Conservation (phyloP, 35 echinoderm and acorn worm genomes). For the Ophiothrix spiculata region DNA sequence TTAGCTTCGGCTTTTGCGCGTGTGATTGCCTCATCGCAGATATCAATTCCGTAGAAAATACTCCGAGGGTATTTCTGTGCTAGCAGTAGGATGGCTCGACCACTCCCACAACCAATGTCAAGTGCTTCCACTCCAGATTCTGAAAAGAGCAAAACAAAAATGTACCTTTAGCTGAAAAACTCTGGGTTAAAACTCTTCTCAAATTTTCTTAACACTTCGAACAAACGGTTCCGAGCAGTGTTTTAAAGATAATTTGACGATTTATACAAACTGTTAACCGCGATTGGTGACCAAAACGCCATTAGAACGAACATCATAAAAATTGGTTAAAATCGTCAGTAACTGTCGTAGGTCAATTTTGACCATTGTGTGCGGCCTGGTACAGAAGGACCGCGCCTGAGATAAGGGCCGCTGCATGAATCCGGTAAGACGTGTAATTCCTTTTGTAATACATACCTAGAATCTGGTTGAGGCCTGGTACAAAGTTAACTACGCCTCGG, state of each 20-base stretch:
- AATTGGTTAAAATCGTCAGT: too few relatives aligned
- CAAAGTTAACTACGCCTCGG: constrained; percentile 57
- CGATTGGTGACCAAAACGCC: too few relatives aligned
- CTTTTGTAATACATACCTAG: too few relatives aligned
- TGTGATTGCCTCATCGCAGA: constrained; percentile 76
- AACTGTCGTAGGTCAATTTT: constrained; percentile 86
- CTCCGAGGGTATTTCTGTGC: constrained; percentile 82
- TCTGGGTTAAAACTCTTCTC: too few relatives aligned
- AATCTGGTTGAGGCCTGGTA: too few relatives aligned
- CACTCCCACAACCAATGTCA: constrained; percentile 90
- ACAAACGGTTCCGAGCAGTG: too few relatives aligned
- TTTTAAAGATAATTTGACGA: too few relatives aligned
- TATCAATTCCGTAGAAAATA: constrained; percentile 89
- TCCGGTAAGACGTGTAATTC: constrained; percentile 76
- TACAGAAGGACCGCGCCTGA: constrained; percentile 58
- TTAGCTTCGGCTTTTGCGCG: constrained; percentile 60
- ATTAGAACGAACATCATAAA: too few relatives aligned
- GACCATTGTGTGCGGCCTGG: constrained; percentile 51
- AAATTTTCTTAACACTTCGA: too few relatives aligned
- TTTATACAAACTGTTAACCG: too few relatives aligned
- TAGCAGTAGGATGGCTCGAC: constrained; percentile 65
- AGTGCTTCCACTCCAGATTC: constrained; percentile 65
- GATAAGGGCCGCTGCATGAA: constrained; percentile 69
- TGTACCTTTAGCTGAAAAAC: too few relatives aligned
- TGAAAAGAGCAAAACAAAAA: constrained; percentile 16